phyloP scores from a whole-genome alignment of 2,888 invertebrate genomes.

The Temnothorax rugatulus region DNA sequence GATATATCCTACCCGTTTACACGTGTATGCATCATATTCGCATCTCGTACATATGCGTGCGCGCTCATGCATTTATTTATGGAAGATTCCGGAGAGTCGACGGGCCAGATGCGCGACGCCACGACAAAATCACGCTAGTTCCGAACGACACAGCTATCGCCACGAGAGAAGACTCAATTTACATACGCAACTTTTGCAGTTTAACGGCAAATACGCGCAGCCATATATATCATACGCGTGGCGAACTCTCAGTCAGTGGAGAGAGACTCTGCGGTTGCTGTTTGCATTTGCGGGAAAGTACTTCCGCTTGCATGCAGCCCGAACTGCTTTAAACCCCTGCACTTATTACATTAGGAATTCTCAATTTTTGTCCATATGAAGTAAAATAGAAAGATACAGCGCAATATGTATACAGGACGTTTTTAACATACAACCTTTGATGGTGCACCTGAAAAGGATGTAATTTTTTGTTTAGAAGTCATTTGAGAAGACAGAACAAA shows the following conservation, averaged over 20 bases:
- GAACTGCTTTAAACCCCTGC: background rate
- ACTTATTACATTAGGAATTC: constrained; percentile 46
- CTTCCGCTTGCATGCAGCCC: constrained; percentile 4
- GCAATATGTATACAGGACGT: background rate
- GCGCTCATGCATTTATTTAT: constrained; percentile 79
- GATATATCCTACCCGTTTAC: constrained; percentile 7
- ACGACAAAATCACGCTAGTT: constrained; percentile 72
- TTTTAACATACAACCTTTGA: background rate
- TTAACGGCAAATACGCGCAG: constrained; percentile 76
- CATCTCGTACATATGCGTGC: constrained; percentile 37
- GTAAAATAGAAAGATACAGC: background rate
- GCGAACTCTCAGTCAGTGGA: constrained; percentile 35
- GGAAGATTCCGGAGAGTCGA: constrained; percentile 69
- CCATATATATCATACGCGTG: constrained; percentile 35
- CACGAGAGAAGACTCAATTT: constrained; percentile 75
- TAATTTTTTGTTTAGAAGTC: background rate
- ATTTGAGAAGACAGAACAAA: background rate
- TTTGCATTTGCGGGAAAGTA: constrained; percentile 39
- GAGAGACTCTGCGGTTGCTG: constrained; percentile 32
- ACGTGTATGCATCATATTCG: constrained; percentile 28
- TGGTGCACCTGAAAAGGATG: background rate
- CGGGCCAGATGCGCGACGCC: constrained; percentile 66
- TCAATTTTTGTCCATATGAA: constrained; percentile 23
- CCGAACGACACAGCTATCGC: constrained; percentile 68
- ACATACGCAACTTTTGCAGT: constrained; percentile 84